Evolutionary conservation across 2,888 invertebrate genomes (phyloP).

Genomic region (Dryadula phaetusa): DNA sequence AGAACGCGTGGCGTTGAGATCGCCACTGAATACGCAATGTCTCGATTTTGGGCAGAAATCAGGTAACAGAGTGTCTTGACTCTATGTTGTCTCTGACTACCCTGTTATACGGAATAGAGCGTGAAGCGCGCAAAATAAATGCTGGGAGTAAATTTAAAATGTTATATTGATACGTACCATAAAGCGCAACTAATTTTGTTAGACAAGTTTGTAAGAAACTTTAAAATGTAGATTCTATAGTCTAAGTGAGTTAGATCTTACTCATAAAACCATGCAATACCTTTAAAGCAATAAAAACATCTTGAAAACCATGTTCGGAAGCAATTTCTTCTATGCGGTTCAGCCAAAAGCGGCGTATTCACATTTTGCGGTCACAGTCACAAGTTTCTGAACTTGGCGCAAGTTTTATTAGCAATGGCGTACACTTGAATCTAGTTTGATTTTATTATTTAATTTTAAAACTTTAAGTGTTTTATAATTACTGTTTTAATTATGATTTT

Average conservation of each 20-base stretch:
- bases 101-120: too few species aligned
- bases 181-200: not conserved
- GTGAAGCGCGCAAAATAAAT: too few species aligned
- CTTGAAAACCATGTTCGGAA: constrained; percentile 35
- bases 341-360: constrained; percentile 57
- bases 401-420: constrained; percentile 37
- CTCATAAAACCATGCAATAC: constrained; percentile 20
- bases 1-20: too few species aligned
- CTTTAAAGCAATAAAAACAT: constrained; percentile 38
- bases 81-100: too few species aligned
- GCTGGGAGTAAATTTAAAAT: too few species aligned
- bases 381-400: constrained; percentile 48
- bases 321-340: constrained; percentile 53
- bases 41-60: too few species aligned
- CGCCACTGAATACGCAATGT: too few species aligned
- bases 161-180: too few species aligned
- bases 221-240: not conserved
- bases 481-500: too few species aligned
- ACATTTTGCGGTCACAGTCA: constrained; percentile 53
- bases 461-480: not conserved
- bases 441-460: not conserved
- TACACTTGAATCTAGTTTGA: constrained; percentile 28
- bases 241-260: constrained; percentile 9
- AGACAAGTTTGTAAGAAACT: not conserved
- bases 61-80: too few species aligned